Base-by-base conservation (phyloP, 1,140 invertebrate genomes). In the Pseudoatta argentina region DNA sequence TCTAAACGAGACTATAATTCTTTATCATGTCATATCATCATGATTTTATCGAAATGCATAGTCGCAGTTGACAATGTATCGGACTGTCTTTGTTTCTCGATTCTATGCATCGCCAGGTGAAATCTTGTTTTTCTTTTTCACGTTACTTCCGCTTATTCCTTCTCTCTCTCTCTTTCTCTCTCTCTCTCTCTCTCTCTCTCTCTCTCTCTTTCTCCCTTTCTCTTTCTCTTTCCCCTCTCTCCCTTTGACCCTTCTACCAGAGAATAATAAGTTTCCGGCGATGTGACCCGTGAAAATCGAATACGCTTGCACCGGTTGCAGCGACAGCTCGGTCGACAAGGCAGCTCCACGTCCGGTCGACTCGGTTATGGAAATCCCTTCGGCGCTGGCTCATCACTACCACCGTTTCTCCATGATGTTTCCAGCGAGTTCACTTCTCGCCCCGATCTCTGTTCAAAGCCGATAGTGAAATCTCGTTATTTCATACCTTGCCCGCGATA, bases 281-380 rank as follows among this genome's bases (percentile, higher is more conserved):
- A 93, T 91, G 93, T 92, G 93, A 94, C 89, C 92, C 92, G 93
- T 93, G 93, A 93, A 94, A 93, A 93, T 92, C 91, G 92, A 93
- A 93, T 93, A 91, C 93, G 93, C 89, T 92, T 93, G 92, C 92
- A 93, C 91, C 94, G 91, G 92, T 93, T 93, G 92, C 88, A 93
- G 94, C 93, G 93, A 94, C 94, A 94, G 94, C 93, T 94, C 92
- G 94, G 94, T 90, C 92, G 94, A 94, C 94, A 94, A 93, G 94
- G 91, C 90, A 91, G 91, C 92, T 93, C 92, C 87, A 91, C 92
- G 91, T 93, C 92, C 93, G 93, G 93, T 93, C 91, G 91, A 92
- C 91, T 93, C 90, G 91, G 91, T 94, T 93, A 93, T 93, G 92
- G 93, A 94, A 94, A 94, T 94, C 90, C 89, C 92, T 91, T 89